Evolutionary conservation across 2,888 invertebrate species (phyloP), one percentile per base, ranked within the genome.

Genomic region (Papilio protenor): DNA sequence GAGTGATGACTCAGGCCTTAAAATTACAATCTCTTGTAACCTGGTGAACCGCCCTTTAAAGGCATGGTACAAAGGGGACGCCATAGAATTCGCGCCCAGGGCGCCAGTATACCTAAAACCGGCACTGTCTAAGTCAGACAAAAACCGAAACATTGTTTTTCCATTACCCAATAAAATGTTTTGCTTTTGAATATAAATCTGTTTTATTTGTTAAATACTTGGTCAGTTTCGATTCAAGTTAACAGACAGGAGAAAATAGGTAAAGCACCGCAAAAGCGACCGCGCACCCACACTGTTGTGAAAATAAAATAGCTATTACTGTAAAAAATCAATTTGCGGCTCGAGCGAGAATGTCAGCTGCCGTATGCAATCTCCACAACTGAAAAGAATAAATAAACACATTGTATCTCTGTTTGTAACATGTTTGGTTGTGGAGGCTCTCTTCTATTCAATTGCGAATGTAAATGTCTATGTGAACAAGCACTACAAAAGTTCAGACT

Each of bases 301-400:
- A 71, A 72, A 76, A 64, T 74, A 74, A 71, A 76, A 76, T 64
- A 40, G 52, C 61, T 64, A 55, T 72, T 64, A 64, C 76, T 49
- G 61, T 72, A 55, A 72, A 59, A 72, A 76, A 72, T 71, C 64
- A 64, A 76, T 72, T 76, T 76, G 64, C 52, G 40, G 49, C 64
- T n/a, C 21, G 21, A 18, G 16, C 70, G 72, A 40, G 27, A 52
- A 72, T 64, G 76, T 77, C 66, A 77, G 77, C 61, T 73, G 76
- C 77, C 69, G n/a, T 33, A 73, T 69, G 73, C 73, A 73, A 74
- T 69, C 47, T 70, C 55, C 45, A 45, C 73, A 45, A 66, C 69
- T 69, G 59, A 49, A 77, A 77, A 59, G 69, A 69, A 77, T 69
- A 77, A 77, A 73, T 77, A 77, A 74, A 73, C 73, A 74, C 73